A percentile compares a stretch with the other conserved stretches of the same genome.
These are phyloP conservation scores for Hafferia zeledoni DNA, from an alignment of 2,797 vertebrate genomes.

Conservation along the genomic window DNA sequence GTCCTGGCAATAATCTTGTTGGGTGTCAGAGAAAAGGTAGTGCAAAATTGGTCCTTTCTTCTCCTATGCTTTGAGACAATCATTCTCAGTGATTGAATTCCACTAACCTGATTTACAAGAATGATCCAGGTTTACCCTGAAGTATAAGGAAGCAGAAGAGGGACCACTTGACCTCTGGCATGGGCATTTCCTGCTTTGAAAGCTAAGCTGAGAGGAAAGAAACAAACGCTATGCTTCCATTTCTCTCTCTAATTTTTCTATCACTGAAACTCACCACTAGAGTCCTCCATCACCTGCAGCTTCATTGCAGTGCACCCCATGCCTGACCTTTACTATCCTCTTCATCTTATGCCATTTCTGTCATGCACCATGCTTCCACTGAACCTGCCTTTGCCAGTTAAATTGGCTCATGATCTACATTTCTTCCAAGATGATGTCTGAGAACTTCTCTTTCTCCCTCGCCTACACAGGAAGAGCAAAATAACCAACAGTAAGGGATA, in stretches of 20 bases:
- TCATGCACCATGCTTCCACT: rapidly evolving
- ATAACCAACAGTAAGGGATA: not conserved
- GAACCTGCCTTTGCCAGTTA: not conserved
- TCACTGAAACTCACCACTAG: not conserved
- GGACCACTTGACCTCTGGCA: not conserved
- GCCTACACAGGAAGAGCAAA: not conserved
- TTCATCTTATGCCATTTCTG: not conserved
- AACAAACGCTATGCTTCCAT: rapidly evolving
- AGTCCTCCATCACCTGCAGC: not conserved
- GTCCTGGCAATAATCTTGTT: not conserved
- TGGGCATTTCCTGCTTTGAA: not conserved
- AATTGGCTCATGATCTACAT: not conserved
- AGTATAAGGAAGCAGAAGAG: not conserved
- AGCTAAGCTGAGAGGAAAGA: not conserved
- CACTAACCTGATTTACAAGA: not conserved
- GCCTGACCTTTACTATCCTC: not conserved
- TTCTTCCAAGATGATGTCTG: not conserved
- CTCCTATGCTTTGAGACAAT: not conserved
- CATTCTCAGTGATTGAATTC: not conserved
- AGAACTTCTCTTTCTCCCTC: not conserved
- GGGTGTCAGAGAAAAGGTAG: not conserved
- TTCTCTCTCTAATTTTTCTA: not conserved
- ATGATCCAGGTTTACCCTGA: not conserved
- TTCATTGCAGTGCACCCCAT: not conserved
- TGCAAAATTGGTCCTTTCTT: not conserved